phyloP scores from a whole-genome alignment of 2,797 vertebrate species.

The Diceros bicornis region DNA sequence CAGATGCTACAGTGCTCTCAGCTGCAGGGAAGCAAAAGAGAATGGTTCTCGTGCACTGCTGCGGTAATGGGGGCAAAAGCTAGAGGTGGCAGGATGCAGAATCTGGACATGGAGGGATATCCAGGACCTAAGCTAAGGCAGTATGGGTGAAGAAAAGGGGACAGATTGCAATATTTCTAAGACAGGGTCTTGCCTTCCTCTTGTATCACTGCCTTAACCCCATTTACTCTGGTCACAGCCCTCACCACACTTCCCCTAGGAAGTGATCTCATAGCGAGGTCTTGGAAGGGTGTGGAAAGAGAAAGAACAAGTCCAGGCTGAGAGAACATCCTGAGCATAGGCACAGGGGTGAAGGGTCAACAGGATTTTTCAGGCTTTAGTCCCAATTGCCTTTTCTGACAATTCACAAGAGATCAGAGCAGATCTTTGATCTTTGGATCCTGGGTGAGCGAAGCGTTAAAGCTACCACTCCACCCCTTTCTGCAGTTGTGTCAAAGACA shows the following conservation, averaged over 20 bases:
- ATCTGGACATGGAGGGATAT: accelerated
- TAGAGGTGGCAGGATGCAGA: neutral
- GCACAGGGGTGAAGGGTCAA: neutral
- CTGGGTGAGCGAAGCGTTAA: neutral
- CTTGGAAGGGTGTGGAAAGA: neutral
- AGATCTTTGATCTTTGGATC: neutral
- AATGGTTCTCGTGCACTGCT: accelerated
- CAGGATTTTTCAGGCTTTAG: neutral
- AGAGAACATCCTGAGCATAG: neutral
- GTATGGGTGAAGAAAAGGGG: neutral
- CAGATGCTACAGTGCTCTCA: accelerated
- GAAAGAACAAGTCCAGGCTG: too few relatives aligned
- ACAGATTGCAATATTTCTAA: neutral
- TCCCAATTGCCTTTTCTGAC: neutral
- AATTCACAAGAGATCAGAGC: neutral
- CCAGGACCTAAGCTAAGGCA: neutral
- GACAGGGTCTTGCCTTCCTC: neutral
- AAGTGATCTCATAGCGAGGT: neutral
- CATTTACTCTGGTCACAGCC: neutral
- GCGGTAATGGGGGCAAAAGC: neutral
- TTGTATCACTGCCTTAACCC: neutral
- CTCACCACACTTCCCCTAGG: neutral
- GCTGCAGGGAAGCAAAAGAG: neutral
- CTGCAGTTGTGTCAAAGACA: neutral
- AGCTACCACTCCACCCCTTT: neutral